A percentile compares a stretch with the other conserved stretches of the same genome.
These are phyloP conservation scores for Isurus oxyrinchus DNA, from an alignment of 2,113 vertebrate genomes.

Conservation along the genomic window DNA sequence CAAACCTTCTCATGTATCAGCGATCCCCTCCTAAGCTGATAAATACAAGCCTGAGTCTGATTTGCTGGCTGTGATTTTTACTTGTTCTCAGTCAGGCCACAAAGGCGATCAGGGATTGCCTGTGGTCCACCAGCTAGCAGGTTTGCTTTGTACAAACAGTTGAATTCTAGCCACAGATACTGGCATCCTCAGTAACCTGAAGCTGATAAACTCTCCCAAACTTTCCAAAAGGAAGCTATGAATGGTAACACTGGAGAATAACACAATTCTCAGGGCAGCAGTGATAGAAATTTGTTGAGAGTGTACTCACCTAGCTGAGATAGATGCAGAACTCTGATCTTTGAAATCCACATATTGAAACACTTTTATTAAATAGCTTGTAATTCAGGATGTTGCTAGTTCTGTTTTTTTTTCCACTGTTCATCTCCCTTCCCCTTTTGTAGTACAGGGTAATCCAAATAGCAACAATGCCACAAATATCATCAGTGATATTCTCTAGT, in stretches of 20 bases:
- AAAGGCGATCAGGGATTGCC: not conserved
- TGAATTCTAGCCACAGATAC: not conserved
- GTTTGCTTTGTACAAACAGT: not conserved
- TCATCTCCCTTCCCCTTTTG: not conserved
- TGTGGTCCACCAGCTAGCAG: not conserved
- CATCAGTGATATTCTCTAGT: not conserved
- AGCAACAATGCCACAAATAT: not conserved
- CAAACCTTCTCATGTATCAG: not conserved
- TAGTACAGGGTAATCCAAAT: not conserved
- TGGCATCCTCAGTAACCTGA: not conserved
- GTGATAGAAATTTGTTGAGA: not conserved
- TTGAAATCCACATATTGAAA: not conserved
- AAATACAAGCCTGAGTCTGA: not conserved
- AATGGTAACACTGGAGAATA: not conserved
- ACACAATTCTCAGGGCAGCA: not conserved
- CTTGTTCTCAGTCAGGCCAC: not conserved
- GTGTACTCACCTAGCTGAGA: not conserved
- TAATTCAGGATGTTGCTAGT: not conserved
- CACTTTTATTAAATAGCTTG: not conserved
- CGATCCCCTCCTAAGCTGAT: not conserved
- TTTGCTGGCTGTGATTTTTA: not conserved
- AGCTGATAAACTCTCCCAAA: not conserved
- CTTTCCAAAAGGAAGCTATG: not conserved
- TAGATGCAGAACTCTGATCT: not conserved
- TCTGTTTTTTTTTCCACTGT: not conserved